Conservation (phyloP, 2,113 vertebrate genomes). For the Lophius piscatorius region DNA sequence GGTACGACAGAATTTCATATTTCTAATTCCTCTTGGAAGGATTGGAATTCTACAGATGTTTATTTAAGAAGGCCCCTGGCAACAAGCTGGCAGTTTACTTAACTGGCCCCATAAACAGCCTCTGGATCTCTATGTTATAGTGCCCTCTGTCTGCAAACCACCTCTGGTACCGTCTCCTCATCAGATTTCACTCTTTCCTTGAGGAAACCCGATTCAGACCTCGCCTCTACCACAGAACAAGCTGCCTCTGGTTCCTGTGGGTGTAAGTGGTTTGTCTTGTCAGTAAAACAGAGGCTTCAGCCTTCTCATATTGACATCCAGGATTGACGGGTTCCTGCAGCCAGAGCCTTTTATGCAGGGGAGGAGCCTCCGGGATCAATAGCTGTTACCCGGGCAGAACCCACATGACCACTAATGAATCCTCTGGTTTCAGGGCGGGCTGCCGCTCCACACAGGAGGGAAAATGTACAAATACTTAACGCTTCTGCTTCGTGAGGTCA, state of each 20-base stretch:
- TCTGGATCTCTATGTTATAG: conserved; percentile 45
- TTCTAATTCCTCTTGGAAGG: too few species aligned
- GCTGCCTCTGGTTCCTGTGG: conserved; percentile 5
- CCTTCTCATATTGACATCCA: conserved; percentile 44
- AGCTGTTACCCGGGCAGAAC: conserved; percentile 67
- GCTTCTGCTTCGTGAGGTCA: not conserved
- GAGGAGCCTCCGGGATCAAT: conserved; percentile 76
- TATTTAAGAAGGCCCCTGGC: not conserved
- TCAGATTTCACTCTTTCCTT: not conserved
- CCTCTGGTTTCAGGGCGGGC: conserved; percentile 44
- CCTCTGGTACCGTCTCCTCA: conserved; percentile 1
- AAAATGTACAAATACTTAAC: not conserved
- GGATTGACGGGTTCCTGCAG: conserved; percentile 61
- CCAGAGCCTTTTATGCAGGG: conserved; percentile 63
- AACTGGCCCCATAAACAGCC: too few species aligned
- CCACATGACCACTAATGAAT: conserved; percentile 82
- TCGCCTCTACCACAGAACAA: conserved; percentile 28
- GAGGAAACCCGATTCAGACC: conserved; percentile 8
- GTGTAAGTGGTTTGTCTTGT: conserved; percentile 21
- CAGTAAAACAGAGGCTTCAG: conserved; percentile 35
- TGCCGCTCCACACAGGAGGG: not conserved
- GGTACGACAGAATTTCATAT: too few species aligned
- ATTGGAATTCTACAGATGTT: not conserved
- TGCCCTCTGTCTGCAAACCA: conserved; percentile 72
- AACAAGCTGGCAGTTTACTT: not conserved